Evolutionary conservation across 2,113 vertebrate species (phyloP), one percentile per base, ranked within the genome.

Genomic region (Collichthys lucidus): DNA sequence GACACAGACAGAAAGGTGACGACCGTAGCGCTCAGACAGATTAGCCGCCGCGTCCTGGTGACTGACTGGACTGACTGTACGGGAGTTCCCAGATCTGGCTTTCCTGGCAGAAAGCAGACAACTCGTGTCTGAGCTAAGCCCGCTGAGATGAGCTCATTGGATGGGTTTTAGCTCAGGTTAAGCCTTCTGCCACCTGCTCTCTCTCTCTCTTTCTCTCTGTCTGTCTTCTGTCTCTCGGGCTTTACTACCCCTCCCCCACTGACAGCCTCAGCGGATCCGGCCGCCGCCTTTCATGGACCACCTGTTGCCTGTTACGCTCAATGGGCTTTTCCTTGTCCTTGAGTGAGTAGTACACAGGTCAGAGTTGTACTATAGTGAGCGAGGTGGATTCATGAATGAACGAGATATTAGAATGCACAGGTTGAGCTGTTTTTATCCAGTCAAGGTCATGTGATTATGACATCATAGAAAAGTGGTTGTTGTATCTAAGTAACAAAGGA

Each of bases 161-260:
- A 82, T 40, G 83, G 78, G 22, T 80, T 90, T 93, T 83, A 91
- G 71, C 74, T 68, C 83, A 88, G 78, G 86, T 90, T 94, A 93
- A 95, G 82, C 90, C 87, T 65, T 46, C 76, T 81, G 86, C 92
- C 94, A 93, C 87, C 93, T 94, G 93, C 91, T 91, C 67, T 83
- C 46, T 76, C 46, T 88, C 60, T 77, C 50, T 47, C 49, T 74
- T n/a, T n/a, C 44, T 74, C 5, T 26, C 8, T 19, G 26, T 29
- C 26, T 29, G 5, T 94, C 93, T 90, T 91, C 67, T 83, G 40
- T 76, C 46, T 88, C 60, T 77, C 55, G 42, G 22, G 46, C 47
- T 68, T 50, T 56, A 64, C 11, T 47, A 67, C 71, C 14, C 77
- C 62, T 66, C 35, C 59, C 35, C 59, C 59, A 50, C 24, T n/a